phyloP scores from a whole-genome alignment of 1,140 invertebrate genomes.

The Drosophila equinoxialis region DNA sequence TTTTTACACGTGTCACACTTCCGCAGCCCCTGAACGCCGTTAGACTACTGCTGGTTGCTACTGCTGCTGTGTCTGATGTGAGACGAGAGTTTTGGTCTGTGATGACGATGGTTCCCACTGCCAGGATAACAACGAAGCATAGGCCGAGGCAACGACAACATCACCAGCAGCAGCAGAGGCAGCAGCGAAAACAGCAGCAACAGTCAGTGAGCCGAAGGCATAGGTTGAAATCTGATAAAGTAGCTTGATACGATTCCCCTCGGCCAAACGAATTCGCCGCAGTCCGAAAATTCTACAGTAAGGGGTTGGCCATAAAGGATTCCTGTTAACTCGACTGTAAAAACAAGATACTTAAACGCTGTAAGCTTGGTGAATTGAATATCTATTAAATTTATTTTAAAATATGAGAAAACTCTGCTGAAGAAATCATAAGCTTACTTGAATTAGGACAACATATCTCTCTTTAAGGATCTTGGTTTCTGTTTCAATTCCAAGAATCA shows the following conservation, averaged over 20 bases:
- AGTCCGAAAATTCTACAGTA: slow-evolving; percentile 53
- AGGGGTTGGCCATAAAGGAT: slow-evolving; percentile 6
- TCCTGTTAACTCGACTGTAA: not conserved
- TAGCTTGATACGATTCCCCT: not conserved
- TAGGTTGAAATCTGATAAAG: slow-evolving; percentile 12
- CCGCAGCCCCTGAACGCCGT: slow-evolving; percentile 60
- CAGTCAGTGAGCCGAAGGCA: slow-evolving; percentile 16
- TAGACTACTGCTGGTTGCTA: slow-evolving; percentile 45
- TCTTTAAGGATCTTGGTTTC: no score
- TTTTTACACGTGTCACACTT: slow-evolving; percentile 57
- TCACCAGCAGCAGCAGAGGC: slow-evolving; percentile 40
- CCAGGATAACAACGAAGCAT: slow-evolving; percentile 23
- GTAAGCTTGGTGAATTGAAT: no score
- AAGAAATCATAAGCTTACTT: no score
- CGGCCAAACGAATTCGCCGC: slow-evolving; percentile 45
- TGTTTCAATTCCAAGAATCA: no score
- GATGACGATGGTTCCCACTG: slow-evolving; percentile 54
- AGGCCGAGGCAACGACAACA: slow-evolving; percentile 24
- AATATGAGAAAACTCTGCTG: no score
- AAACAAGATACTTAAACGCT: not conserved
- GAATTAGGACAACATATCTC: no score
- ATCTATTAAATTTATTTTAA: no score
- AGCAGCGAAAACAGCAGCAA: slow-evolving; percentile 37
- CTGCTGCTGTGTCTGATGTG: slow-evolving; percentile 22
- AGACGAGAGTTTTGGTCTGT: slow-evolving; percentile 27